Evolutionary conservation across 2,113 vertebrate genomes (phyloP).

Genomic region (Nyctereutes procyonoides): DNA sequence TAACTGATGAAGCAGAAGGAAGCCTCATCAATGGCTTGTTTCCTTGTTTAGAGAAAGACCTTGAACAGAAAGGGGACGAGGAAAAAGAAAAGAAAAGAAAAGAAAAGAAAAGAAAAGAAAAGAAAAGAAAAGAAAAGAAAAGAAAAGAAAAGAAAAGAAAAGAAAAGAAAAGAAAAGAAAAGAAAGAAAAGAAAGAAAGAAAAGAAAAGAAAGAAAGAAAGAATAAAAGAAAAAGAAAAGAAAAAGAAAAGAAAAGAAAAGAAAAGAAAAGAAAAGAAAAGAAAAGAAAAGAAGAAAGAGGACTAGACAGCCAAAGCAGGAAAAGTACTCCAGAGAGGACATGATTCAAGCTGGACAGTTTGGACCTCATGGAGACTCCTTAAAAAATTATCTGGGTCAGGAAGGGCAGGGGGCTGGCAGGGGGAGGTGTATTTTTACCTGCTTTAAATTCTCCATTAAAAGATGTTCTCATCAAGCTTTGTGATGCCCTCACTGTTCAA

Average conservation of each 20-base stretch:
- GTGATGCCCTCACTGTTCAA: not conserved
- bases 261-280: no score
- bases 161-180: no score
- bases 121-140: not conserved
- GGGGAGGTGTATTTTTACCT: not conserved
- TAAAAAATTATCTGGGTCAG: not conserved
- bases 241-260: no score
- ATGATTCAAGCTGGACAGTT: not conserved
- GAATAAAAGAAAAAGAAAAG: no score
- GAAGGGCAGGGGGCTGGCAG: not conserved
- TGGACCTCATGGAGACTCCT: not conserved
- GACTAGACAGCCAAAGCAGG: not conserved
- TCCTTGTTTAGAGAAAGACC: not conserved
- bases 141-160: not conserved
- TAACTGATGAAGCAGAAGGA: conserved; percentile 48
- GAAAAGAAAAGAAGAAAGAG: not conserved
- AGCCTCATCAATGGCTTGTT: conserved; percentile 51
- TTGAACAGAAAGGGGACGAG: not conserved
- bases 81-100: no score
- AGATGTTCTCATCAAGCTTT: not conserved
- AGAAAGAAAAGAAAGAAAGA: not conserved
- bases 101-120: not conserved
- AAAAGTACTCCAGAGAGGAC: not conserved
- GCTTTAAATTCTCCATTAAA: not conserved
- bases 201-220: no score